These are phyloP conservation scores for Harpagus bidentatus DNA, from an alignment of 2,113 vertebrate species.

Conservation along the genomic window DNA sequence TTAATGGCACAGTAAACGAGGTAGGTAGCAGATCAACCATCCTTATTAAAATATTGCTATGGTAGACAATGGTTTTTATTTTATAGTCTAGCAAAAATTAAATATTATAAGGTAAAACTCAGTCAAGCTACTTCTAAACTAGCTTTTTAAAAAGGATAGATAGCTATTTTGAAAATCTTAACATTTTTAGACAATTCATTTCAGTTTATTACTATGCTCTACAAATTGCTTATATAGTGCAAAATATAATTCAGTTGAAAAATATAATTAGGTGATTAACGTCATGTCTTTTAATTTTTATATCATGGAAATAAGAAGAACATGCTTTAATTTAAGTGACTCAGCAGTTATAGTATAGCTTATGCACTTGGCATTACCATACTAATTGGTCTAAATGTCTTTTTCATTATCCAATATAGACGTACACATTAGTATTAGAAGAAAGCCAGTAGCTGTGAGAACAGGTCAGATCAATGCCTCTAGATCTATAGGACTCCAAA, in stretches of 20 bases:
- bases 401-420: background rate
- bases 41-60: background rate
- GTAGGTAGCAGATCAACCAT: background rate
- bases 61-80: background rate
- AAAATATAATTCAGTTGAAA: conserved; percentile 8
- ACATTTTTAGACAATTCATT: background rate
- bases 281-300: background rate
- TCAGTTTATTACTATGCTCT: background rate
- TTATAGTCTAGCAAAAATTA: background rate
- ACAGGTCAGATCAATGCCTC: background rate
- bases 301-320: background rate
- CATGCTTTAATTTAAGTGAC: background rate
- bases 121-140: background rate
- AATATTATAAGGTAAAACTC: background rate
- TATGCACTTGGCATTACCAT: background rate
- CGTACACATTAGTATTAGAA: background rate
- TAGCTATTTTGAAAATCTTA: background rate
- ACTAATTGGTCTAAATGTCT: background rate
- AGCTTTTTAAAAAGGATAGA: background rate
- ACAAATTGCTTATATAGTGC: background rate
- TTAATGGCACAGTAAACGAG: background rate
- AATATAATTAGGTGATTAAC: conserved; percentile 16
- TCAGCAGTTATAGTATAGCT: background rate
- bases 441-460: background rate
- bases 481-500: background rate